Evolutionary conservation across 2,888 invertebrate genomes (phyloP).

Genomic region (Oscheius sp.): DNA sequence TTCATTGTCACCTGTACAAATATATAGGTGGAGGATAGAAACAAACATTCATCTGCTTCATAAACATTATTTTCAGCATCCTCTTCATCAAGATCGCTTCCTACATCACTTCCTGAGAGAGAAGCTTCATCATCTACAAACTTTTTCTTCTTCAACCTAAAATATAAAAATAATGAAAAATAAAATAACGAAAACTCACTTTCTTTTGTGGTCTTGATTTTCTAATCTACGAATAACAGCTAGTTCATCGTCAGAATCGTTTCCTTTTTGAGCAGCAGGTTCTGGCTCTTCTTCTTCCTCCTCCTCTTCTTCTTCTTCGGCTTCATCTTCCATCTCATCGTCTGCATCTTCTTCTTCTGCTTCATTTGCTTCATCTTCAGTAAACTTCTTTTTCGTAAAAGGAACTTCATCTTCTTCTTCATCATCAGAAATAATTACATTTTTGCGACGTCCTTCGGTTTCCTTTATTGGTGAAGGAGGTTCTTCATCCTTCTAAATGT

Average conservation of each 20-base stretch:
- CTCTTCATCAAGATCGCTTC: constrained; percentile 57
- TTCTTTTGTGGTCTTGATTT: constrained; percentile 38
- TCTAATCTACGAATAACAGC: constrained; percentile 46
- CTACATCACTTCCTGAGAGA: constrained; percentile 65
- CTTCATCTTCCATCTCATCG: neutral
- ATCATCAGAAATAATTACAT: neutral
- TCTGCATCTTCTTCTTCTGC: neutral
- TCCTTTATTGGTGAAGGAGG: neutral
- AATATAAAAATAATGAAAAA: neutral
- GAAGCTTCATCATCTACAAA: constrained; percentile 67
- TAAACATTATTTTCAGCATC: constrained; percentile 50
- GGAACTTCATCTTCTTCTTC: constrained; percentile 15
- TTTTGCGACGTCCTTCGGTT: neutral
- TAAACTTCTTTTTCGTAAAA: too few species aligned
- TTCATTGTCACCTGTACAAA: constrained; percentile 49
- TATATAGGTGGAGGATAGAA: neutral
- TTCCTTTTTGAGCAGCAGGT: constrained; percentile 3
- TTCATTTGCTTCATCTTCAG: neutral
- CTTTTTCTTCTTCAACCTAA: constrained; percentile 40
- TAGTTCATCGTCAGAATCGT: constrained; percentile 52
- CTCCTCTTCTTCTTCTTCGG: constrained; percentile 10
- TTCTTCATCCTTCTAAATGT: neutral
- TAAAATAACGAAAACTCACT: constrained; percentile 20
- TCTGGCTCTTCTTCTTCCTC: constrained; percentile 17
- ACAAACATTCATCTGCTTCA: constrained; percentile 51